Base-by-base conservation (phyloP, 37 sponge, comb jelly and placozoan species). In the Agelas oroides region DNA sequence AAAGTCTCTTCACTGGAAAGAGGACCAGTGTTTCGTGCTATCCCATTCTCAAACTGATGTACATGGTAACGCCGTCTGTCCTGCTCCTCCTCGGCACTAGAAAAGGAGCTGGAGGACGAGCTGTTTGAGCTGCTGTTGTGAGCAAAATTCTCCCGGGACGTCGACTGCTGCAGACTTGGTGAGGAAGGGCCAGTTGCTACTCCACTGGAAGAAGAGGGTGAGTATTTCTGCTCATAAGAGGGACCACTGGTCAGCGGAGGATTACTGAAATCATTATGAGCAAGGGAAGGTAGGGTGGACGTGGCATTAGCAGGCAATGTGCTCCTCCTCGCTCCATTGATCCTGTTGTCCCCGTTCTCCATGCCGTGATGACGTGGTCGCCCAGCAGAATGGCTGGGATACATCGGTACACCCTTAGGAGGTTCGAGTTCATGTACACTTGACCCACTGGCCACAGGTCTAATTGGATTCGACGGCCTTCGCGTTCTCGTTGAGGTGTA, bases 151-250 rank as follows among this genome's bases (percentile, higher is more conserved):
- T 68, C 69, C 13, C 18, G 69, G 19, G 69, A 68, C 30, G 23
- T 33, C 19, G 31, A 33, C 34, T 68, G 34, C 2, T 27, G 69
- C 20, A 68, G 69, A 32, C 76, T 52, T 12, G 83, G 87, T 23
- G 87, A 86, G 55, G 23, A 56, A 0, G 71, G 78, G 24, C 75
- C 87, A n/a, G 62, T 88, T 6, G 89, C 77, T 1, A 87, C 88
- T 0, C 88, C 88, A n/a, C 74, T 80, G 33, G 89, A 82, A 5
- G 89, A 65, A 19, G 89, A 88, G 5, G 89, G 83, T 6, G 89
- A 88, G 68, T 76, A 61, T 59, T 88, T 88, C 53, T 54, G 83
- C 8, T 82, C 81, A 24, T 81, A 75, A 0, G 76, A 17, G 3
- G 66, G 20, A 11, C 23, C 40, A 2, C 23, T 30, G 1, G 52